phyloP scores from a whole-genome alignment of 1,140 invertebrate genomes.

The Stenopsyche tienmushanensis region DNA sequence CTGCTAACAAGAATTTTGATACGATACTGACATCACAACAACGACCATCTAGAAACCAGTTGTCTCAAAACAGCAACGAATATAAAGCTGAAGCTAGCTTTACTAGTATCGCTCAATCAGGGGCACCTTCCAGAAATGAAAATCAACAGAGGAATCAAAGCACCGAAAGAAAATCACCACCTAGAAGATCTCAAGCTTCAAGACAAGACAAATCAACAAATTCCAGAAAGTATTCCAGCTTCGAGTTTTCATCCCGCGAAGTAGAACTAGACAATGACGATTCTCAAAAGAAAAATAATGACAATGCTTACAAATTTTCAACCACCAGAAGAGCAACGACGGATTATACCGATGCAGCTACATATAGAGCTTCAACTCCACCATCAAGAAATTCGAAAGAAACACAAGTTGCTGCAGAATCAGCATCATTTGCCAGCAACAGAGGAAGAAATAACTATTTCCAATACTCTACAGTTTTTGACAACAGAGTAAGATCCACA shows the following conservation, averaged over 20 bases:
- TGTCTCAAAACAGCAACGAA: slow-evolving; percentile 34
- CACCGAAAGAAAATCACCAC: slow-evolving; percentile 38
- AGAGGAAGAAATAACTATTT: slow-evolving; percentile 46
- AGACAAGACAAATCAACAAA: slow-evolving; percentile 26
- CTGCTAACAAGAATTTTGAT: slow-evolving; percentile 25
- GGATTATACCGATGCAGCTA: slow-evolving; percentile 47
- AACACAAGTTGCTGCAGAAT: slow-evolving; percentile 72
- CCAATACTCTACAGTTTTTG: slow-evolving; percentile 22
- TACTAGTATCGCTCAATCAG: slow-evolving; percentile 49
- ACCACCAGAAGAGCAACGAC: slow-evolving; percentile 45
- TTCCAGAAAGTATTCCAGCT: slow-evolving; percentile 35
- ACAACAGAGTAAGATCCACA: slow-evolving; percentile 30
- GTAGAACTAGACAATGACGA: slow-evolving; percentile 39
- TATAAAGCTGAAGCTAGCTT: slow-evolving; percentile 42
- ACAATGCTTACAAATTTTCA: slow-evolving; percentile 47
- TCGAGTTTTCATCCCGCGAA: slow-evolving; percentile 28
- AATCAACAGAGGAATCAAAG: slow-evolving; percentile 46
- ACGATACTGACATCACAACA: slow-evolving; percentile 26
- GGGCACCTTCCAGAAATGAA: slow-evolving; percentile 46
- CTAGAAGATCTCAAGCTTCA: slow-evolving; percentile 36
- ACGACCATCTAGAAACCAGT: slow-evolving; percentile 13
- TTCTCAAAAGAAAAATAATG: slow-evolving; percentile 42
- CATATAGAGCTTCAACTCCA: slow-evolving; percentile 44
- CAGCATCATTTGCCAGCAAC: slow-evolving; percentile 68
- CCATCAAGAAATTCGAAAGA: slow-evolving; percentile 55